phyloP scores from a whole-genome alignment of 2,888 invertebrate genomes.

The Acanthosepion lycidas region DNA sequence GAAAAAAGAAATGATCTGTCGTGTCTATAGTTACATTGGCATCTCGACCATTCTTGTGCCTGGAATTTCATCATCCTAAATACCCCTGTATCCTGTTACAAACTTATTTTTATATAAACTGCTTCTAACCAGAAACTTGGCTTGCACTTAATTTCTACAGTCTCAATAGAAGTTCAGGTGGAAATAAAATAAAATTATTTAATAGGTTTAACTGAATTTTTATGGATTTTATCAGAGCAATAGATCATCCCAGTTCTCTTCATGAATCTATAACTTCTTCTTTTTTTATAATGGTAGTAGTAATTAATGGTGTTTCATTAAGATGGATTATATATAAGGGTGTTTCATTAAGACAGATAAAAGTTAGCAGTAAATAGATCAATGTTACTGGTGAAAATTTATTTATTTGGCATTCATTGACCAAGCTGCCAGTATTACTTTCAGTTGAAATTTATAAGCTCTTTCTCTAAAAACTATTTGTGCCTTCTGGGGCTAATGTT shows the following conservation, averaged over 20 bases:
- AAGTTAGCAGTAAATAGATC: no score
- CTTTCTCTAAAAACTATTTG: no score
- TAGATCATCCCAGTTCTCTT: not conserved
- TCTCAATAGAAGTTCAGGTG: not conserved
- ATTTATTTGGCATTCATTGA: no score
- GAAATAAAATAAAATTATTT: not conserved
- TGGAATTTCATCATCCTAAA: not conserved
- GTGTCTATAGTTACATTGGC: constrained; percentile 33
- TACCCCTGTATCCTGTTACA: not conserved
- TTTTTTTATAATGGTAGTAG: no score
- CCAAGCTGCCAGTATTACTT: no score
- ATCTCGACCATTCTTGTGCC: not conserved
- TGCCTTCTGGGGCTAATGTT: no score
- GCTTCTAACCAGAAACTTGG: not conserved
- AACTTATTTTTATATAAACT: not conserved
- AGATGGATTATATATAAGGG: no score
- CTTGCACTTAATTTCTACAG: not conserved
- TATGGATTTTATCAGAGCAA: not conserved
- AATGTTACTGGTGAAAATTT: no score
- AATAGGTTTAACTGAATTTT: not conserved
- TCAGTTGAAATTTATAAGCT: no score
- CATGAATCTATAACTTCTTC: no score
- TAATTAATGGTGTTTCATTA: no score
- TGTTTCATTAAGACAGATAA: no score
- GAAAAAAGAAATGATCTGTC: not conserved